Percentiles rank a stretch among this genome's conserved stretches.
These are phyloP conservation scores for Sapayoa aenigma DNA, from an alignment of 2,113 vertebrate genomes.

Conservation along the genomic window DNA sequence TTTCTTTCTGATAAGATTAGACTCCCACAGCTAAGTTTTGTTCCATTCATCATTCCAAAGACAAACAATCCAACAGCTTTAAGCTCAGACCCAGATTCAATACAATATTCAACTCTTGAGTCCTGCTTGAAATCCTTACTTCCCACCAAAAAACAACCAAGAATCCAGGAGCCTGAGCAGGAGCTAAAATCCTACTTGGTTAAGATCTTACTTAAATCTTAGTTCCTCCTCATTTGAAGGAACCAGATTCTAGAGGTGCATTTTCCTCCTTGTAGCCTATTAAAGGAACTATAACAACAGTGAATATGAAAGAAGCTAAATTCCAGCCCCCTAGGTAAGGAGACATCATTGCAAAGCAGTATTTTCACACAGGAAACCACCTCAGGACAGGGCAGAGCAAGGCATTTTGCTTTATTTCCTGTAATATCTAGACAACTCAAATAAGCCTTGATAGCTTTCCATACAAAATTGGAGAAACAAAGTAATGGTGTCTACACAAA, in stretches of 20 bases:
- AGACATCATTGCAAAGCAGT: background rate
- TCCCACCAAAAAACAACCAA: background rate
- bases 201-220: background rate
- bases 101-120: background rate
- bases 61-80: background rate
- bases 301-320: background rate
- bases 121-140: background rate
- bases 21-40: background rate
- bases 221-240: background rate
- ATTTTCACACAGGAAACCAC: background rate
- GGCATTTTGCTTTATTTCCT: background rate
- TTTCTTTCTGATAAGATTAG: constrained; percentile 9
- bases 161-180: background rate
- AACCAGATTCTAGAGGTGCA: background rate
- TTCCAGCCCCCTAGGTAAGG: background rate
- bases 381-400: background rate
- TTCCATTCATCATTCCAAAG: background rate
- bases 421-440: background rate
- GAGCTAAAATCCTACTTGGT: background rate
- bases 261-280: background rate
- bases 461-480: background rate
- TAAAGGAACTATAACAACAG: background rate
- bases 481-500: background rate
- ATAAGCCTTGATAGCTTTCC: background rate
- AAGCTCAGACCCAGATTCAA: background rate